Percentiles rank a stretch among this genome's conserved stretches.
These are phyloP conservation scores for Leiothrix lutea DNA, from an alignment of 2,113 vertebrate species.

Conservation along the genomic window DNA sequence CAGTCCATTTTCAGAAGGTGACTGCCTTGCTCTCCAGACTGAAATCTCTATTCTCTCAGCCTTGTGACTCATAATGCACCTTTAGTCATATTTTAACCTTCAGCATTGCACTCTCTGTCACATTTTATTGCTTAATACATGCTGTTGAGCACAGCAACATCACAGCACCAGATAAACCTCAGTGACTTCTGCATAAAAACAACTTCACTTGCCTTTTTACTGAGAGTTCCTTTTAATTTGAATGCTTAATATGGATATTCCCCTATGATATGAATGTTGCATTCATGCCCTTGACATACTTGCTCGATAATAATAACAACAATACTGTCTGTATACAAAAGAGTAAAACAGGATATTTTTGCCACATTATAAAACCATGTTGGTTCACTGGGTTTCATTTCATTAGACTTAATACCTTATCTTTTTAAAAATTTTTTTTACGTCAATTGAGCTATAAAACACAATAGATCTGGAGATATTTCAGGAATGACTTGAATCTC, in stretches of 20 bases:
- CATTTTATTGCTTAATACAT: constrained; percentile 17
- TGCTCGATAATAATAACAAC: not conserved
- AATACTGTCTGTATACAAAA: not conserved
- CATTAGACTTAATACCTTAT: not conserved
- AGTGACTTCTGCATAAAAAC: not conserved
- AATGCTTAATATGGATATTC: not conserved
- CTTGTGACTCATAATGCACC: constrained; percentile 49
- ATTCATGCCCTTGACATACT: not conserved
- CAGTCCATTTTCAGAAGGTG: constrained; percentile 12
- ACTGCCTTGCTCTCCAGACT: not conserved
- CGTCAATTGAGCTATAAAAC: not conserved
- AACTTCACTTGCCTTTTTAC: not conserved
- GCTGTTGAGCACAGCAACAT: not conserved
- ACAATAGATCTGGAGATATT: not conserved
- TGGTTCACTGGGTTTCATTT: not conserved
- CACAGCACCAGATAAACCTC: not conserved
- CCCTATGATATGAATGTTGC: not conserved
- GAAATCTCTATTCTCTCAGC: constrained; percentile 45
- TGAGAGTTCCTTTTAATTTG: not conserved
- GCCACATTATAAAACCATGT: not conserved
- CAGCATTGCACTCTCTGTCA: constrained; percentile 3
- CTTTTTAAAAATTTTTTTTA: not conserved
- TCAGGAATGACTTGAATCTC: not conserved
- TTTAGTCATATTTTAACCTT: constrained; percentile 60
- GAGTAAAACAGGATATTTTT: not conserved